These are phyloP conservation scores for Parapsyche elsis DNA, from an alignment of 1,140 invertebrate genomes.

Conservation along the genomic window DNA sequence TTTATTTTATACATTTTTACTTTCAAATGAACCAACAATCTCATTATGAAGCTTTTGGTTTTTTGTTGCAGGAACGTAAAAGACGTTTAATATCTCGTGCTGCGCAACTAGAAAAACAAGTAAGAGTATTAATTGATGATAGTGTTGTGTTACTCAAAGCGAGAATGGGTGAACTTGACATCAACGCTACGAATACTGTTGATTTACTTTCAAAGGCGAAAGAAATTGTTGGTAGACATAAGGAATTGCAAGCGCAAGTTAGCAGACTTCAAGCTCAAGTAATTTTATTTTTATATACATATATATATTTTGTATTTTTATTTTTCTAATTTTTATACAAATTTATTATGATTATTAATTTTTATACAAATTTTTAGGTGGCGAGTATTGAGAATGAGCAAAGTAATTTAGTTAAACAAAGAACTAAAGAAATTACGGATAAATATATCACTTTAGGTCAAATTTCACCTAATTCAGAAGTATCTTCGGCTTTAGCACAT, in stretches of 20 bases:
- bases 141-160: conserved; percentile 90
- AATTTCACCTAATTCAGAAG: conserved; percentile 65
- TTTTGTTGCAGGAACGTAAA: conserved; percentile 76
- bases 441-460: conserved; percentile 71
- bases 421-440: conserved; percentile 77
- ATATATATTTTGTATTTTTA: no score
- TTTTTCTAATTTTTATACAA: no score
- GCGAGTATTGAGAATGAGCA: conserved; percentile 77
- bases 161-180: conserved; percentile 91
- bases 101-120: conserved; percentile 90
- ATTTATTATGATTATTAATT: no score
- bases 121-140: conserved; percentile 89
- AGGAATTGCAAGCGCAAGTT: conserved; percentile 88
- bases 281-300: conserved; percentile 7
- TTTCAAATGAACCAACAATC: no score
- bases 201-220: conserved; percentile 91
- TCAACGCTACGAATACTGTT: conserved; percentile 83
- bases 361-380: conserved; percentile 59
- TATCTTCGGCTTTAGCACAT: conserved; percentile 76
- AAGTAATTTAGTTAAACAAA: conserved; percentile 72
- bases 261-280: conserved; percentile 86
- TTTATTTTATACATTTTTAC: conserved; percentile 29
- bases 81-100: conserved; percentile 81
- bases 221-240: conserved; percentile 91
- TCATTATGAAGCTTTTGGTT: not conserved